phyloP scores from a whole-genome alignment of 2,888 invertebrate species.

The Microchrysa polita region DNA sequence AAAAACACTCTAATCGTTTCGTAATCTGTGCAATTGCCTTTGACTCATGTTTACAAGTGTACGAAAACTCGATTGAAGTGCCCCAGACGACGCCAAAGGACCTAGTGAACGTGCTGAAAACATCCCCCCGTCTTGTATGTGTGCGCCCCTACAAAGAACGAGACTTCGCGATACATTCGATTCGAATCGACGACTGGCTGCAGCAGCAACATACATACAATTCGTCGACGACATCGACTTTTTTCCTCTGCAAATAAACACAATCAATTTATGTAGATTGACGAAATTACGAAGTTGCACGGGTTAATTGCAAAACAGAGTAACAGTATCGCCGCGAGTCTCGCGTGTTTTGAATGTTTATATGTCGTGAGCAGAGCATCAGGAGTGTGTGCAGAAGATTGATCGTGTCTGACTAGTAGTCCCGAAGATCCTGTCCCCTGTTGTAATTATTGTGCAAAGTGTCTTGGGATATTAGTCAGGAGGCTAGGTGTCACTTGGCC shows the following conservation, averaged over 20 bases:
- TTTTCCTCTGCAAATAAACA: constrained; percentile 17
- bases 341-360: background rate
- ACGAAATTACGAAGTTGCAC: constrained; percentile 5
- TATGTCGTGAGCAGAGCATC: background rate
- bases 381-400: background rate
- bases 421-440: too few species aligned
- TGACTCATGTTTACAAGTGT: background rate
- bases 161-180: too few species aligned
- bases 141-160: too few species aligned
- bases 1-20: background rate
- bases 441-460: too few species aligned
- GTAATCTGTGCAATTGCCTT: background rate
- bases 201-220: too few species aligned
- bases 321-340: background rate
- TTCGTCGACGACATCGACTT: background rate
- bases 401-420: too few species aligned
- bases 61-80: background rate
- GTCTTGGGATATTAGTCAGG: too few species aligned
- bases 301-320: constrained; percentile 9
- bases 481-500: background rate
- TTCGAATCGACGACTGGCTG: too few species aligned
- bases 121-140: background rate
- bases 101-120: background rate
- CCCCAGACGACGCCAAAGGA: background rate
- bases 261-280: constrained; percentile 29